These are phyloP conservation scores for Dromiciops gliroides DNA, from an alignment of 2,113 vertebrate genomes.

Conservation along the genomic window DNA sequence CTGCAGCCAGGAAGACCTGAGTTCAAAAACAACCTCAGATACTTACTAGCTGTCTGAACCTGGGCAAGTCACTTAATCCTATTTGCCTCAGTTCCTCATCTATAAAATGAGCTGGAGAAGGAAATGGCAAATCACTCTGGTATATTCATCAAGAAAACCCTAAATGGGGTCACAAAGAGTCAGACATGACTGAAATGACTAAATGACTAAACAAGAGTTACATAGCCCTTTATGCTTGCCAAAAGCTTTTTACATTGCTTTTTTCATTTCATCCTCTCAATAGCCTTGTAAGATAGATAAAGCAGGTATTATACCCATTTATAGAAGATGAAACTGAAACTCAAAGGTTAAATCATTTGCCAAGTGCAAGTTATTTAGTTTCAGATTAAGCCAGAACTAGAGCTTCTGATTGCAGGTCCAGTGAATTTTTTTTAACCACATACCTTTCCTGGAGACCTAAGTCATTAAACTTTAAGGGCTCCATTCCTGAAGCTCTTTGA, in stretches of 20 bases:
- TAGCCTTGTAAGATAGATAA: neutral
- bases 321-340: neutral
- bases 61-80: no score
- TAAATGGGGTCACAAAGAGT: no score
- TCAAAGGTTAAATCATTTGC: neutral
- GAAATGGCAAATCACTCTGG: no score
- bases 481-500: neutral
- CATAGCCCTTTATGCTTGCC: neutral
- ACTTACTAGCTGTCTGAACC: no score
- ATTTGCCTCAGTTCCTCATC: no score
- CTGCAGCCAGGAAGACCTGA: no score
- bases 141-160: no score
- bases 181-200: no score
- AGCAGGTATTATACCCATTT: neutral
- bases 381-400: neutral
- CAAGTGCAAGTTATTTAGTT: neutral
- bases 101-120: no score
- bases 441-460: neutral
- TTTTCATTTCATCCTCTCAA: neutral
- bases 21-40: no score
- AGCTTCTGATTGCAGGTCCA: neutral
- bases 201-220: no score
- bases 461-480: neutral
- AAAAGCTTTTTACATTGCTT: neutral
- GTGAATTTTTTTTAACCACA: neutral